Conservation (phyloP, 2,888 invertebrate genomes). For the Apocheima hispidaria region DNA sequence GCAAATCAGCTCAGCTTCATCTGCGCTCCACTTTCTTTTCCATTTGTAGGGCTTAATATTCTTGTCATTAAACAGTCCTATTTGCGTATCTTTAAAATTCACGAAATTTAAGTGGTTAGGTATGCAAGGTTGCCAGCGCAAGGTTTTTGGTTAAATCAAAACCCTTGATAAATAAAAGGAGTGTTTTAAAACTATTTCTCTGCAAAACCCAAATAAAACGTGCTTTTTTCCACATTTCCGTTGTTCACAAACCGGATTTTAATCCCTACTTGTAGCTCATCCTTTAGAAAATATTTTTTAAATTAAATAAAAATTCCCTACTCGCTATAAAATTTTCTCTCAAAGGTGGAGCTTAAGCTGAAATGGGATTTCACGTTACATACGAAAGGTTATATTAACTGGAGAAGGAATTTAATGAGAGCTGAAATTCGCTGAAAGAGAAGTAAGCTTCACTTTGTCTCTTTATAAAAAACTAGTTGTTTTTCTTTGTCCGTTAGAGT, state of each 20-base stretch:
- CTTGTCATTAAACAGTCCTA: too few relatives aligned
- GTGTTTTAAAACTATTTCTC: too few relatives aligned
- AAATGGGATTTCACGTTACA: constrained; percentile 39
- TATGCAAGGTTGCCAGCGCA: too few relatives aligned
- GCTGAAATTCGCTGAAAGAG: constrained; percentile 22
- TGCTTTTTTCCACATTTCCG: constrained; percentile 9
- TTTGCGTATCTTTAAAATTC: too few relatives aligned
- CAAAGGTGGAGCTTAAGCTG: constrained; percentile 39
- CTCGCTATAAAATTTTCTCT: constrained; percentile 29
- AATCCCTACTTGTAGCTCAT: constrained; percentile 18
- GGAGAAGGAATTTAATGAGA: constrained; percentile 42
- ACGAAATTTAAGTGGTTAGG: too few relatives aligned
- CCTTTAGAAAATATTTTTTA: constrained; percentile 34
- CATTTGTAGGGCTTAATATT: too few relatives aligned
- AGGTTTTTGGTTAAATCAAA: too few relatives aligned
- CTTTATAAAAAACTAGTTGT: constrained; percentile 15
- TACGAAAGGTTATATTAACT: constrained; percentile 33
- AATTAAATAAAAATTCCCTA: constrained; percentile 35
- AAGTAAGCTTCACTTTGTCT: constrained; percentile 29
- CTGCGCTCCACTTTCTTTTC: too few relatives aligned
- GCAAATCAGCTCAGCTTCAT: too few relatives aligned
- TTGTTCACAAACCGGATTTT: constrained; percentile 31
- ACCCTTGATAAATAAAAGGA: too few relatives aligned
- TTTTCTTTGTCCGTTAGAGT: constrained; percentile 22
- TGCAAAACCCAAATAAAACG: not conserved